These are phyloP conservation scores for Bombylius discolor DNA, from an alignment of 2,888 invertebrate genomes.

Conservation along the genomic window DNA sequence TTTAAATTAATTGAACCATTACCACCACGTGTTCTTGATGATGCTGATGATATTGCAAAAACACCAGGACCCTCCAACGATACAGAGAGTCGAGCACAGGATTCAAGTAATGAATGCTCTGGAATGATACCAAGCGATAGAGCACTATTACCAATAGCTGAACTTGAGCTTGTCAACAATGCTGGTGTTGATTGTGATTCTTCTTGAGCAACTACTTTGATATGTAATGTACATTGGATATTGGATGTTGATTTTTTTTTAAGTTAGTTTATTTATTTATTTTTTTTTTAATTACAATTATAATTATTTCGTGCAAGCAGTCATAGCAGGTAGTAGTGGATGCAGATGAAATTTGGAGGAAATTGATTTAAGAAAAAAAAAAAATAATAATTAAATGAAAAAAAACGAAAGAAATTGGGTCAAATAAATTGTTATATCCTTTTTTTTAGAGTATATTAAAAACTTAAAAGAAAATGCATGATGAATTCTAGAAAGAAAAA, in stretches of 20 bases:
- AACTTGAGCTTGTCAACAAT: slow-evolving; percentile 56
- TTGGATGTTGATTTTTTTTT: not conserved
- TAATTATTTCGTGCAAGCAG: not conserved
- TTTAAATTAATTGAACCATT: slow-evolving; percentile 16
- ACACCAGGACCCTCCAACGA: slow-evolving; percentile 73
- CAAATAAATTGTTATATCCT: no score
- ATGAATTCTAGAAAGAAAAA: no score
- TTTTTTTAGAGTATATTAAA: no score
- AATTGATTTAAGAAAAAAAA: no score
- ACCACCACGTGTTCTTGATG: slow-evolving; percentile 39
- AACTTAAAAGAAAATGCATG: no score
- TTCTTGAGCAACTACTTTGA: slow-evolving; percentile 58
- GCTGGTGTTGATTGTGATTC: slow-evolving; percentile 85
- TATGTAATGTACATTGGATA: slow-evolving; percentile 37
- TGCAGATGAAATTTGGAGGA: no score
- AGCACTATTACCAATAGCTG: slow-evolving; percentile 42
- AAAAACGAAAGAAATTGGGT: no score
- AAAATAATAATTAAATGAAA: no score
- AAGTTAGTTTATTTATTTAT: no score
- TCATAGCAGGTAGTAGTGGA: not conserved
- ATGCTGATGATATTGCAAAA: slow-evolving; percentile 52
- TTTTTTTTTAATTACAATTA: not conserved
- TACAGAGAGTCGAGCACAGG: slow-evolving; percentile 74
- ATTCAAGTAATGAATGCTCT: slow-evolving; percentile 73
- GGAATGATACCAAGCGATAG: slow-evolving; percentile 70